Evolutionary conservation across 2,888 invertebrate genomes (phyloP).

Genomic region (Hipparchia sbordonii): DNA sequence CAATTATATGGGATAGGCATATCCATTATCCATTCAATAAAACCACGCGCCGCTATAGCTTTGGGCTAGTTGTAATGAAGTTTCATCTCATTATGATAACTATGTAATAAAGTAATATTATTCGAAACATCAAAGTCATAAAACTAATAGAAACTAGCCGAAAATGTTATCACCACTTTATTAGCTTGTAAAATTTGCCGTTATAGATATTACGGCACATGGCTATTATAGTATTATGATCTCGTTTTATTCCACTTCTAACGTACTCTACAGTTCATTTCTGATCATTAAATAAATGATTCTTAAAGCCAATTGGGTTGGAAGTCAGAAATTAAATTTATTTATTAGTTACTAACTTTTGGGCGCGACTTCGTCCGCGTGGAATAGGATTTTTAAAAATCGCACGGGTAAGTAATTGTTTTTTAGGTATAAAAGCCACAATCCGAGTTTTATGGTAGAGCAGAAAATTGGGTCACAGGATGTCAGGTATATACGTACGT

Average conservation of each 20-base stretch:
- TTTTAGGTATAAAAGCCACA: too few species aligned
- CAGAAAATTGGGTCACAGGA: too few species aligned
- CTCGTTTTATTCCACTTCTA: neutral
- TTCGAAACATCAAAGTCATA: slow-evolving; percentile 2
- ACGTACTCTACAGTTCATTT: neutral
- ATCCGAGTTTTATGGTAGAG: too few species aligned
- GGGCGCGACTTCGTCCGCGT: too few species aligned
- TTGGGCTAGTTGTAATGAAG: neutral
- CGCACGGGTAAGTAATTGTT: too few species aligned
- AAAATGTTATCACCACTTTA: slow-evolving; percentile 20
- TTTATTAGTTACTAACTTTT: too few species aligned
- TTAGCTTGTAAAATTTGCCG: slow-evolving; percentile 12
- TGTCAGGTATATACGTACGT: too few species aligned
- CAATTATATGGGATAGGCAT: too few species aligned
- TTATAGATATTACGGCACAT: slow-evolving; percentile 14
- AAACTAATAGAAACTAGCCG: slow-evolving; percentile 16
- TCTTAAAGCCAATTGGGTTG: too few species aligned
- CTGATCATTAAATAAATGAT: too few species aligned
- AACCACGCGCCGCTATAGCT: neutral
- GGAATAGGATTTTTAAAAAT: too few species aligned
- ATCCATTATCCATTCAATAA: neutral
- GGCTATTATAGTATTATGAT: slow-evolving; percentile 4
- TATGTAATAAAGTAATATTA: slow-evolving; percentile 3
- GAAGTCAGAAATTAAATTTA: too few species aligned
- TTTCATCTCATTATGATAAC: neutral